A percentile compares a stretch with the other conserved stretches of the same genome.
Evolutionary conservation across 2,888 invertebrate genomes (phyloP).

Genomic region (Carcina quercana): DNA sequence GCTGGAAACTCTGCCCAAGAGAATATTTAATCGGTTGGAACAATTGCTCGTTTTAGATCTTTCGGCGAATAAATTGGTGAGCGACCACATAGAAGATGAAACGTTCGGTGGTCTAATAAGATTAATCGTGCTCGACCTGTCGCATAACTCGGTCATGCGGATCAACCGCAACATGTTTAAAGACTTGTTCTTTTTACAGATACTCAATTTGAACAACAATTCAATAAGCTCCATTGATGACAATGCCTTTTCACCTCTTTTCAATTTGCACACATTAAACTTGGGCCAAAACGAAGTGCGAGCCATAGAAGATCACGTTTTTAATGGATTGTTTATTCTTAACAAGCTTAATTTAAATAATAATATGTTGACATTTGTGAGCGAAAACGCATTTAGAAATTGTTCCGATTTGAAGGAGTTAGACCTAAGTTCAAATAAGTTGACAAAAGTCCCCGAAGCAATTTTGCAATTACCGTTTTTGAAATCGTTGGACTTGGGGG

Average conservation of each 20-base stretch:
- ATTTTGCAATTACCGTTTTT: conserved; percentile 87
- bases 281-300: conserved; percentile 90
- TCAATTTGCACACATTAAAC: conserved; percentile 92
- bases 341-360: conserved; percentile 89
- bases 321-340: conserved; percentile 88
- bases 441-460: conserved; percentile 88
- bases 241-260: conserved; percentile 89
- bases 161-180: conserved; percentile 89
- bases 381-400: conserved; percentile 88
- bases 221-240: conserved; percentile 88
- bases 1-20: conserved; percentile 86
- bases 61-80: conserved; percentile 88
- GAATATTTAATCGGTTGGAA: conserved; percentile 88
- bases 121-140: conserved; percentile 89
- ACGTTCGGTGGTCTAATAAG: conserved; percentile 91
- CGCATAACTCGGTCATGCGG: conserved; percentile 86
- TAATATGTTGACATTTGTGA: conserved; percentile 84
- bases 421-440: conserved; percentile 90
- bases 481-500: conserved; percentile 92
- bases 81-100: conserved; percentile 89
- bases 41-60: conserved; percentile 90
- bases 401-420: conserved; percentile 91
- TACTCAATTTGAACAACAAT: conserved; percentile 89
- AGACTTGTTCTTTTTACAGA: conserved; percentile 90
- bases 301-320: conserved; percentile 84